A percentile compares a stretch with the other conserved stretches of the same genome.
Conservation (phyloP, 2,113 vertebrate genomes). For the Proteles cristata region DNA sequence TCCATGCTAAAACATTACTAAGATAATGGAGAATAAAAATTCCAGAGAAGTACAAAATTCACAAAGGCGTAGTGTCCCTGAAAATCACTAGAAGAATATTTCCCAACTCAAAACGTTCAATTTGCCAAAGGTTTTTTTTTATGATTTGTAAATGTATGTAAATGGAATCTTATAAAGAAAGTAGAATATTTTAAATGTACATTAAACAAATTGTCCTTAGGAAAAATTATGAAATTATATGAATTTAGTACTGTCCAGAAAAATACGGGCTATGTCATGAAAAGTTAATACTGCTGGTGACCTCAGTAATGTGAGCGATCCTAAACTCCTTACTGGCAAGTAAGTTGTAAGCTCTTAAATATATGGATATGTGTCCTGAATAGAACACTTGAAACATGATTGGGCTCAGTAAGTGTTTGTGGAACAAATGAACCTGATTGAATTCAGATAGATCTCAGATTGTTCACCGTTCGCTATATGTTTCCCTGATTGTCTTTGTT, state of each 20-base stretch:
- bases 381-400: neutral
- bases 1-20: neutral
- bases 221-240: conserved; percentile 44
- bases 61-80: neutral
- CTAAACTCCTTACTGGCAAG: neutral
- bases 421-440: conserved; percentile 24
- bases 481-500: conserved; percentile 32
- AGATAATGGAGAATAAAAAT: conserved; percentile 30
- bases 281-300: conserved; percentile 38
- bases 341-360: conserved; percentile 41
- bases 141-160: neutral
- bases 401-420: neutral
- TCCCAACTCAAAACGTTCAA: neutral
- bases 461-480: neutral
- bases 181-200: neutral
- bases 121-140: conserved; percentile 6
- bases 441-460: conserved; percentile 29
- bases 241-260: conserved; percentile 40
- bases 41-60: conserved; percentile 32
- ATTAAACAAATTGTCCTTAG: conserved; percentile 35
- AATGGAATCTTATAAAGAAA: conserved; percentile 21
- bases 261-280: neutral
- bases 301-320: neutral
- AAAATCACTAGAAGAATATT: conserved; percentile 12
- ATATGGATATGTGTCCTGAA: neutral